Evolutionary conservation across 2,113 vertebrate species (phyloP), one percentile per base, ranked within the genome.

Genomic region (Engystomops pustulosus): DNA sequence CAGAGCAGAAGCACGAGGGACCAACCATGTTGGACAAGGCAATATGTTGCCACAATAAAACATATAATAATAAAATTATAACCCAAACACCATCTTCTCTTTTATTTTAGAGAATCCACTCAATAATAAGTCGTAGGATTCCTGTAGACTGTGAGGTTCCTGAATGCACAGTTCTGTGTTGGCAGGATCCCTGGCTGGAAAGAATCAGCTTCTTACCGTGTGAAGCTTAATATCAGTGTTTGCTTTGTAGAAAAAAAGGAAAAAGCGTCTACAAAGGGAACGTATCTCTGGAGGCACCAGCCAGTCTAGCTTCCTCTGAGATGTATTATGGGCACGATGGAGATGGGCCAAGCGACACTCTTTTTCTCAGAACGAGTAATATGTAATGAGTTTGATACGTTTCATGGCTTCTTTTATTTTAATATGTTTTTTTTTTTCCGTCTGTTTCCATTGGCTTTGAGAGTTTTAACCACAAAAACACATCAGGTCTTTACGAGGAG

Each of bases 291-390:
- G 85, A 89, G 93, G 92, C 93, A 94, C 93, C 94, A 0, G 23
- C 41, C 89, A 91, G 93, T 95, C 93, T 95, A 86, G 76, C 0
- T 84, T 88, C 83, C 3, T 17, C 78, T 75, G 88, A 88, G 91
- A 90, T 88, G 89, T 45, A 91, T 85, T 85, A 65, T 79, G 90
- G 92, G 90, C 91, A 88, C 81, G n/a, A 88, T 93, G 93, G 92
- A 93, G 87, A 83, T 68, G 84, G 88, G 93, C 93, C 93, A 94
- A 92, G 87, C 87, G 20, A 0, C 41, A 86, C 86, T 90, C 88
- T 88, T 85, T 86, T 89, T 91, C 80, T 89, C 88, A 91, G 89
- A 91, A 82, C 0, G 67, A 91, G 82, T 60, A 87, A 89, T 90
- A 15, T 86, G 87, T 89, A 89, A 90, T 62, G 87, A 88, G 86